These are phyloP conservation scores for Hylyphantes graminicola DNA, from an alignment of 1,140 invertebrate genomes.

Conservation along the genomic window DNA sequence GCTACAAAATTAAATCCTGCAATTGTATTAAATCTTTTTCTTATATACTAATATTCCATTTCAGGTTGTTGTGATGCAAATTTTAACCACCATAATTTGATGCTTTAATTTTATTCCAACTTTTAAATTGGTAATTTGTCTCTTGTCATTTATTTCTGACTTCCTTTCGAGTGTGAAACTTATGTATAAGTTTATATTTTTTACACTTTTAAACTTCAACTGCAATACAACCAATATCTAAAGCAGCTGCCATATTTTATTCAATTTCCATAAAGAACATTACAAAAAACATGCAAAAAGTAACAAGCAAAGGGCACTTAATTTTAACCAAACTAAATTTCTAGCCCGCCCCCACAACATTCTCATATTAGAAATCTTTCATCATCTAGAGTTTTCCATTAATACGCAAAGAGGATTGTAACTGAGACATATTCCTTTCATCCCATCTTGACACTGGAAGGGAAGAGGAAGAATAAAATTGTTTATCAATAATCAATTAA, in stretches of 20 bases:
- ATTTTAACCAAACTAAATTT: neutral
- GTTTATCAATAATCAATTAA: slow-evolving; percentile 60
- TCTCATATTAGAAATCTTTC: slow-evolving; percentile 53
- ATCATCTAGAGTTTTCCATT: neutral
- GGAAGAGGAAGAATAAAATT: slow-evolving; percentile 36
- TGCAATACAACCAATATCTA: neutral
- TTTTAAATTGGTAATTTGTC: no score
- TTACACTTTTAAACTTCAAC: neutral
- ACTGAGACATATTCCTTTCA: slow-evolving; percentile 14
- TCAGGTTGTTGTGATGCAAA: no score
- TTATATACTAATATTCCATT: no score
- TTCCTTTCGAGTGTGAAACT: no score
- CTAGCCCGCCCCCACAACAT: neutral
- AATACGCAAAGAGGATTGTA: slow-evolving; percentile 41
- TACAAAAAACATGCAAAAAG: no score
- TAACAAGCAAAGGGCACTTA: neutral
- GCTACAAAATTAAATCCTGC: no score
- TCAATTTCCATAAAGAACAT: no score
- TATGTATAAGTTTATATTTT: no score
- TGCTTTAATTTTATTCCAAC: no score
- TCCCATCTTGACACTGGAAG: neutral
- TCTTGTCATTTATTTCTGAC: no score
- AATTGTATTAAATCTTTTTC: no score
- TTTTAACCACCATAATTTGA: no score
- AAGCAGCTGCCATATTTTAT: neutral